Evolutionary conservation across 2,113 vertebrate genomes (phyloP).

Genomic region (Scytalopus superciliaris): DNA sequence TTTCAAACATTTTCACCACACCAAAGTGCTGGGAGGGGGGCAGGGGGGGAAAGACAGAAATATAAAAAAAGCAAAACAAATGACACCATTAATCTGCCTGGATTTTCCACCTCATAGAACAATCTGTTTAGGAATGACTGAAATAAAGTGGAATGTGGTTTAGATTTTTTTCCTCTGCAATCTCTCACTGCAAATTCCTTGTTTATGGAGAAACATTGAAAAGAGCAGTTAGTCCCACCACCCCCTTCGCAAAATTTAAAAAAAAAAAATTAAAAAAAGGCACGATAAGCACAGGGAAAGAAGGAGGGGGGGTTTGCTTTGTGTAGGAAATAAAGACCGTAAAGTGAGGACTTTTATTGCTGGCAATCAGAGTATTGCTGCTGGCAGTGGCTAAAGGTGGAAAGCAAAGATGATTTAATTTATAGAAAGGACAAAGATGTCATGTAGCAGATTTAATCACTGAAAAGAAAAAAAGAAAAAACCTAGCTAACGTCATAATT

Average conservation of each 20-base stretch:
- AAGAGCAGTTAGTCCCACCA: slow-evolving; percentile 21
- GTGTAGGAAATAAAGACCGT: slow-evolving; percentile 74
- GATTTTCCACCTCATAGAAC: slow-evolving; percentile 75
- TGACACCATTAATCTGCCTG: slow-evolving; percentile 76
- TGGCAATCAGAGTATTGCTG: slow-evolving; percentile 69
- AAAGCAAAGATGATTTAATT: slow-evolving; percentile 84
- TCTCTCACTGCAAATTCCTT: slow-evolving; percentile 47
- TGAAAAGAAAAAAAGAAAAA: slow-evolving; percentile 74
- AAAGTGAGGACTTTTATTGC: slow-evolving; percentile 70
- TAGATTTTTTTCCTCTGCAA: slow-evolving; percentile 17
- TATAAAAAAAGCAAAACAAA: slow-evolving; percentile 69
- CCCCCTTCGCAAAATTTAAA: neutral
- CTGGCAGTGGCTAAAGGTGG: slow-evolving; percentile 77
- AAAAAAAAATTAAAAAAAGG: neutral
- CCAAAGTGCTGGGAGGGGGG: neutral
- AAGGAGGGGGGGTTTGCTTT: slow-evolving; percentile 53
- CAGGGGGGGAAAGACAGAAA: neutral
- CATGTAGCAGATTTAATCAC: slow-evolving; percentile 87
- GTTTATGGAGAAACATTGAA: slow-evolving; percentile 69
- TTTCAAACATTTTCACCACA: slow-evolving; percentile 54
- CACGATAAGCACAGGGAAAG: slow-evolving; percentile 14
- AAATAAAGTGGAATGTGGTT: slow-evolving; percentile 70
- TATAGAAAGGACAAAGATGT: slow-evolving; percentile 85
- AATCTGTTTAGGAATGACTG: slow-evolving; percentile 77
- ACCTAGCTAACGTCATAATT: slow-evolving; percentile 79